These are phyloP conservation scores for Falco rusticolus DNA, from an alignment of 2,797 vertebrate species.

Conservation along the genomic window DNA sequence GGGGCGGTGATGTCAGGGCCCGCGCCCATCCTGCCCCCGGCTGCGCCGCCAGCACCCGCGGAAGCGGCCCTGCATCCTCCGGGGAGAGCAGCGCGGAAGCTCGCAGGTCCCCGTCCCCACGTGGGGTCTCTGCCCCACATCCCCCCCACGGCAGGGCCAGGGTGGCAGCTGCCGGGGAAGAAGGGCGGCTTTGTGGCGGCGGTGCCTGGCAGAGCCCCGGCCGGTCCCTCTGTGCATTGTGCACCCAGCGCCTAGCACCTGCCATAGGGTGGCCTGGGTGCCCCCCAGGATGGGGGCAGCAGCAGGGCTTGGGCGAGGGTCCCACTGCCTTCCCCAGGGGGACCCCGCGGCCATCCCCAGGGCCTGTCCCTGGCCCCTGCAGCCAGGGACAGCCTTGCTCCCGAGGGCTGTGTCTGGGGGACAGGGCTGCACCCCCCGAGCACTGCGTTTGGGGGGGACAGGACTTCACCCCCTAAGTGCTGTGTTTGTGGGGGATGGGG, in stretches of 20 bases:
- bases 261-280: rapidly evolving
- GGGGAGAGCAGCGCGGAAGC: rapidly evolving
- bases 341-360: no score
- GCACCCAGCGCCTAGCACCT: background rate
- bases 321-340: rapidly evolving
- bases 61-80: background rate
- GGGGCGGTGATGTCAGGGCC: background rate
- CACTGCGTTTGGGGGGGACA: background rate
- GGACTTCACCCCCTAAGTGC: background rate
- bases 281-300: background rate
- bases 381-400: background rate
- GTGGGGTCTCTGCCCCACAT: background rate
- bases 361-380: background rate
- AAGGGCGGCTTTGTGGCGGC: constrained; percentile 35
- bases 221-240: constrained; percentile 20
- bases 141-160: rapidly evolving
- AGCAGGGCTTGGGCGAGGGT: background rate
- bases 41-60: rapidly evolving
- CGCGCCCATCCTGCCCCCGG: constrained; percentile 40
- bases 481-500: background rate
- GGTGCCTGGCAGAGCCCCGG: background rate
- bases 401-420: background rate
- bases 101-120: rapidly evolving
- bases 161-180: background rate
- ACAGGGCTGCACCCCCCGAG: background rate